Evolutionary conservation across 2,113 vertebrate genomes (phyloP).

Genomic region (Ammodytes marinus): DNA sequence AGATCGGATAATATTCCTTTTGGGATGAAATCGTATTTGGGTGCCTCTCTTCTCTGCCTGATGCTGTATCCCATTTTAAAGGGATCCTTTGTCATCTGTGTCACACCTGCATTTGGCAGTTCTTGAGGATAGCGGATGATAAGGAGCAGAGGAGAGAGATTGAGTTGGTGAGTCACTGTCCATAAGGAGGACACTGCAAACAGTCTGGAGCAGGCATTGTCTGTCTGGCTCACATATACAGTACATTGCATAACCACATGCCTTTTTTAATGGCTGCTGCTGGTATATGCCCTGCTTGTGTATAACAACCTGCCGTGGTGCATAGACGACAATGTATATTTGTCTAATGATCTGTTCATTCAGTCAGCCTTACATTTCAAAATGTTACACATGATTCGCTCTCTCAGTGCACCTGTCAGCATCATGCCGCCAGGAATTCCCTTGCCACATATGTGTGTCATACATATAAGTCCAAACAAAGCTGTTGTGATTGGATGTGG

Average conservation of each 20-base stretch:
- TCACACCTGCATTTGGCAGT: conserved; percentile 73
- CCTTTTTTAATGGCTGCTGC: conserved; percentile 10
- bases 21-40: conserved; percentile 57
- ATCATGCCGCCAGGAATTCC: conserved; percentile 10
- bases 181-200: conserved; percentile 70
- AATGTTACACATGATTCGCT: conserved; percentile 5
- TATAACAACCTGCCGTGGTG: background rate
- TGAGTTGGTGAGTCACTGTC: conserved; percentile 74
- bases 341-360: background rate
- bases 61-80: conserved; percentile 37
- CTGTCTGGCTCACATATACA: conserved; percentile 56
- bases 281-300: background rate
- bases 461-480: background rate
- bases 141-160: conserved; percentile 47
- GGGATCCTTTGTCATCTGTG: conserved; percentile 63
- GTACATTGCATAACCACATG: conserved; percentile 46
- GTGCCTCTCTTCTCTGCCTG: conserved; percentile 44
- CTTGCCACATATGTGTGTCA: conserved; percentile 46
- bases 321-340: background rate
- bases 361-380: conserved; percentile 5
- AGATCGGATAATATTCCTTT: conserved; percentile 59
- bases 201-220: conserved; percentile 64
- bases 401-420: conserved; percentile 24
- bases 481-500: conserved; percentile 56
- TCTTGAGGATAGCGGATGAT: conserved; percentile 49